A percentile compares a stretch with the other conserved stretches of the same genome.
Conservation (phyloP, 2,113 vertebrate genomes). For the Chloroceryle aenea region DNA sequence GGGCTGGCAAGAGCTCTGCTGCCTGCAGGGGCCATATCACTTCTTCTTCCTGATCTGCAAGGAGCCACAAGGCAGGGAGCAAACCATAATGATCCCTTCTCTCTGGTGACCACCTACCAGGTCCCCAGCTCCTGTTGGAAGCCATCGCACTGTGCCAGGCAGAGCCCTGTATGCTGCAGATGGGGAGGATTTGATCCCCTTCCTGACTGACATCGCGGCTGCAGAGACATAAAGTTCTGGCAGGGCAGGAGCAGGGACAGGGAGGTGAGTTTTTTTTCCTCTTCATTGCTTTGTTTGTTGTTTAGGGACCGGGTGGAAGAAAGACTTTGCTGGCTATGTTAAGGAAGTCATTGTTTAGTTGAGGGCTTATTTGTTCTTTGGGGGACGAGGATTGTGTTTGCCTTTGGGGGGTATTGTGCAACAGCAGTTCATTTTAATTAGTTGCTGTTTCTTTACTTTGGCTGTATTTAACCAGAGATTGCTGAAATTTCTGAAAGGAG, state of each 20-base stretch:
- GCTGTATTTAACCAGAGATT: not conserved
- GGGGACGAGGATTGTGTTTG: slow-evolving; percentile 1
- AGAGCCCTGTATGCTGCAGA: not conserved
- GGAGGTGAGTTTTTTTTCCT: not conserved
- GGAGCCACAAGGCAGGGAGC: not conserved
- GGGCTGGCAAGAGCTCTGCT: not conserved
- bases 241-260: not conserved
- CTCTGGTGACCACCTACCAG: not conserved
- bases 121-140: not conserved
- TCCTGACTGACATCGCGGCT: rapidly evolving
- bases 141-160: not conserved
- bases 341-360: slow-evolving; percentile 40
- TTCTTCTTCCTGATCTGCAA: not conserved
- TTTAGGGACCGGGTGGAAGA: not conserved
- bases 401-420: not conserved
- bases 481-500: not conserved
- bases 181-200: not conserved
- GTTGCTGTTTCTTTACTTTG: slow-evolving; percentile 19
- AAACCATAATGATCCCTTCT: not conserved
- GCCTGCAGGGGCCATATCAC: rapidly evolving
- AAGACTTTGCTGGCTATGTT: not conserved
- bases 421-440: not conserved
- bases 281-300: not conserved
- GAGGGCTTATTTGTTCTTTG: not conserved
- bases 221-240: not conserved